A percentile compares a stretch with the other conserved stretches of the same genome.
Evolutionary conservation across 2,113 vertebrate genomes (phyloP).

Genomic region (Sturnira hondurensis): DNA sequence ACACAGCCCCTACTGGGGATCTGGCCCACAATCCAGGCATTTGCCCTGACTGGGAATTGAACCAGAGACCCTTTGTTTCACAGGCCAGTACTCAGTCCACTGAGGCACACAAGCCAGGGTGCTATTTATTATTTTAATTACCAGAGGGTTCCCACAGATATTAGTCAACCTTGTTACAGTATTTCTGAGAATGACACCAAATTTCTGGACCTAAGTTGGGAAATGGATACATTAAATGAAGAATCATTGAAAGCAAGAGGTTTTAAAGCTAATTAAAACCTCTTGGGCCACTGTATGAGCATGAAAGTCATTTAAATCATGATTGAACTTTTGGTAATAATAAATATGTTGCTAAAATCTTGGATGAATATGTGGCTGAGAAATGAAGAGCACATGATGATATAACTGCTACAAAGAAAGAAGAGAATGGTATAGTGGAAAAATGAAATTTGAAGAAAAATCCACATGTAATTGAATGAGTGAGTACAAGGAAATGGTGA

Average conservation of each 20-base stretch:
- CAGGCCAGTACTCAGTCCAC: too few species aligned
- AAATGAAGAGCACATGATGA: not conserved
- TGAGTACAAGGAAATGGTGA: not conserved
- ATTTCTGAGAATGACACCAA: not conserved
- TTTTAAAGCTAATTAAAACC: not conserved
- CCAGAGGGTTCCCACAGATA: not conserved
- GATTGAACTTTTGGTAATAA: not conserved
- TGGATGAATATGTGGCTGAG: not conserved
- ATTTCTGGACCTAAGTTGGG: not conserved
- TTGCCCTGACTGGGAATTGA: too few species aligned
- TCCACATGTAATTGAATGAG: not conserved
- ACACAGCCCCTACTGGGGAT: too few species aligned
- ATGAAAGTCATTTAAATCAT: not conserved
- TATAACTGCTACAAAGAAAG: not conserved
- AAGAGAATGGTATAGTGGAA: fast-evolving
- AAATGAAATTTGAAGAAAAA: not conserved
- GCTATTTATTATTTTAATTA: not conserved
- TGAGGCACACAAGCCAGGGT: too few species aligned
- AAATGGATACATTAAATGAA: not conserved
- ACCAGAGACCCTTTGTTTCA: too few species aligned
- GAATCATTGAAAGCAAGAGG: not conserved
- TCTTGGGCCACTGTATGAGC: not conserved
- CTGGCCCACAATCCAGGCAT: too few species aligned
- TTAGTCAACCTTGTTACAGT: not conserved
- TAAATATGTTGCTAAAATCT: not conserved